Conservation (phyloP, 2,888 invertebrate species). For the Opisthograptis luteolata region DNA sequence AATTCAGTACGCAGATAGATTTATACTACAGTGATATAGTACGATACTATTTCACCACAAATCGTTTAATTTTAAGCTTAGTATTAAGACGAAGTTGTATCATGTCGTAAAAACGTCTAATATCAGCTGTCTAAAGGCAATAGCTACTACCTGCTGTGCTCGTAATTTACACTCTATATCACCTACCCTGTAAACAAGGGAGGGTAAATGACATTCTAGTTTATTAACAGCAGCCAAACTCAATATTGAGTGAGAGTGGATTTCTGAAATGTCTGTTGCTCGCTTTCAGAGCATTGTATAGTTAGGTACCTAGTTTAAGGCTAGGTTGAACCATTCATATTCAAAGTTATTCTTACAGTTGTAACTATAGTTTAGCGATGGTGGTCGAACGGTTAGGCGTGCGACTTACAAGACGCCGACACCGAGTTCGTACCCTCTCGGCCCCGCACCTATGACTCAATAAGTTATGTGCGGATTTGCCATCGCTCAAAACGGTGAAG, state of each 20-base stretch:
- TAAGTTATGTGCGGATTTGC: no score
- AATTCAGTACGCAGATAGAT: neutral
- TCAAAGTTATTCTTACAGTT: no score
- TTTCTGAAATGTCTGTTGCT: slow-evolving; percentile 1
- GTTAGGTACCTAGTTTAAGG: no score
- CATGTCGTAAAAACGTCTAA: slow-evolving; percentile 45
- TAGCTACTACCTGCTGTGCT: slow-evolving; percentile 32
- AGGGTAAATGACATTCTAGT: slow-evolving; percentile 36
- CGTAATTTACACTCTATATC: slow-evolving; percentile 46
- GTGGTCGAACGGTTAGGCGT: no score
- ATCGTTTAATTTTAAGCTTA: slow-evolving; percentile 37
- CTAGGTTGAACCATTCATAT: no score
- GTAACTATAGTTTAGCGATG: no score
- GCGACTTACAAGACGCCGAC: no score
- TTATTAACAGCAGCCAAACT: slow-evolving; percentile 26
- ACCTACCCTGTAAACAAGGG: slow-evolving; percentile 19
- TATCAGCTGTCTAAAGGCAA: slow-evolving; percentile 30
- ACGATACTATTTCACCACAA: neutral
- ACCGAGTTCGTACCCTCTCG: no score
- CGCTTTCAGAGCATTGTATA: no score
- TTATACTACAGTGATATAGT: no score
- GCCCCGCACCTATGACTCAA: no score
- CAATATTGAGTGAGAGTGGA: slow-evolving; percentile 25
- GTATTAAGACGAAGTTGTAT: slow-evolving; percentile 25
- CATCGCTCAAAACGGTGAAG: no score